Conservation (phyloP, 1,140 invertebrate species). For the Calephelis nemesis region DNA sequence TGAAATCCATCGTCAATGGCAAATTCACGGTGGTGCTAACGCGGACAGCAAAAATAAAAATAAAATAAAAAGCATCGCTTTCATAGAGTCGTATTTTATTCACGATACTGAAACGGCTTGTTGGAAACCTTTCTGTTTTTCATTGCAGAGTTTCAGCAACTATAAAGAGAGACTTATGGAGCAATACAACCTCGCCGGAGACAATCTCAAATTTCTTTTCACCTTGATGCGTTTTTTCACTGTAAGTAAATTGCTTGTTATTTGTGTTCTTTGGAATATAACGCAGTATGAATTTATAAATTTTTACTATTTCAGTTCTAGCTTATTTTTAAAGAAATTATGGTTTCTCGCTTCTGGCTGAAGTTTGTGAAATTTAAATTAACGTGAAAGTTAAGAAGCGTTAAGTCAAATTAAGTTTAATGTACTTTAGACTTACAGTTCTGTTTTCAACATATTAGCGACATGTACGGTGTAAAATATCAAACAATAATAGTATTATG, state of each 20-base stretch:
- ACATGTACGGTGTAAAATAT: no score
- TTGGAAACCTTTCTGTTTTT: slow-evolving; percentile 9
- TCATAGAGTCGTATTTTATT: slow-evolving; percentile 11
- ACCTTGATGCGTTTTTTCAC: slow-evolving; percentile 90
- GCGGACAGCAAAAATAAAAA: background rate
- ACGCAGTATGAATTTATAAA: no score
- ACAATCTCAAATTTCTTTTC: slow-evolving; percentile 91
- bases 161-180: slow-evolving; percentile 81
- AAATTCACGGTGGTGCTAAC: background rate
- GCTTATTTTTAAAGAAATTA: background rate
- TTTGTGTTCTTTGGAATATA: background rate
- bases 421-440: no score
- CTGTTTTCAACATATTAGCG: no score
- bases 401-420: no score
- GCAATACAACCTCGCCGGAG: slow-evolving; percentile 87
- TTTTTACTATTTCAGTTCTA: background rate
- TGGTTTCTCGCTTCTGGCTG: no score
- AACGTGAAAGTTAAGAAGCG: no score
- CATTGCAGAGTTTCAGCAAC: slow-evolving; percentile 52
- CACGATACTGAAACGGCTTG: slow-evolving; percentile 2
- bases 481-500: no score
- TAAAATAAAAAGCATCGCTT: background rate
- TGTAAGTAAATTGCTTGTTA: slow-evolving; percentile 67
- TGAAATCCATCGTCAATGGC: background rate
- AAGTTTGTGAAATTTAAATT: no score